Evolutionary conservation across 2,888 invertebrate species (phyloP).

Genomic region (Phragmatobia fuliginosa): DNA sequence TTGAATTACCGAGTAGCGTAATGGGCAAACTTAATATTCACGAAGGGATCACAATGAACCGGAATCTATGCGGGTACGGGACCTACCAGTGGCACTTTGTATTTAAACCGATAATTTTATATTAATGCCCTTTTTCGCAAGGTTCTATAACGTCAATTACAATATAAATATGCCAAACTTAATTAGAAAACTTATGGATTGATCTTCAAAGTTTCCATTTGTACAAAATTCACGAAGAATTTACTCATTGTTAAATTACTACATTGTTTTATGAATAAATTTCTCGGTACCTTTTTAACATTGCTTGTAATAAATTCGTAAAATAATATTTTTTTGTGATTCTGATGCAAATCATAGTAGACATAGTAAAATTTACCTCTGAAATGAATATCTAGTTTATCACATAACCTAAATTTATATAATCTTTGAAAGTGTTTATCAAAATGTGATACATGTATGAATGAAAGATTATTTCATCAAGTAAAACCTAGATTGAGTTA

Average conservation of each 20-base stretch:
- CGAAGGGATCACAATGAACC: slow-evolving; percentile 62
- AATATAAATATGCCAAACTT: not conserved
- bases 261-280: not conserved
- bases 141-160: not conserved
- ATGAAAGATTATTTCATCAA: too few relatives aligned
- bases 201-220: not conserved
- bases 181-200: slow-evolving; percentile 13
- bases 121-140: slow-evolving; percentile 19
- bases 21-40: slow-evolving; percentile 81
- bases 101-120: slow-evolving; percentile 34
- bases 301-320: not conserved
- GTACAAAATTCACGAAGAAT: not conserved
- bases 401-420: not conserved
- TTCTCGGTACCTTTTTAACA: not conserved
- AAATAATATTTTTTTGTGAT: not conserved
- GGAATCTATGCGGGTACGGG: slow-evolving; percentile 39
- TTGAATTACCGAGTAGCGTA: slow-evolving; percentile 72
- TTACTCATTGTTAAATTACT: not conserved
- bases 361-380: too few relatives aligned
- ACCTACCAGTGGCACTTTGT: slow-evolving; percentile 30
- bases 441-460: too few relatives aligned
- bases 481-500: too few relatives aligned
- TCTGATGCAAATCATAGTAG: too few relatives aligned
- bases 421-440: not conserved
- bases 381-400: too few relatives aligned